Evolutionary conservation across 2,888 invertebrate genomes (phyloP), one percentile per base, ranked within the genome.

Genomic region (Norana najaformis): DNA sequence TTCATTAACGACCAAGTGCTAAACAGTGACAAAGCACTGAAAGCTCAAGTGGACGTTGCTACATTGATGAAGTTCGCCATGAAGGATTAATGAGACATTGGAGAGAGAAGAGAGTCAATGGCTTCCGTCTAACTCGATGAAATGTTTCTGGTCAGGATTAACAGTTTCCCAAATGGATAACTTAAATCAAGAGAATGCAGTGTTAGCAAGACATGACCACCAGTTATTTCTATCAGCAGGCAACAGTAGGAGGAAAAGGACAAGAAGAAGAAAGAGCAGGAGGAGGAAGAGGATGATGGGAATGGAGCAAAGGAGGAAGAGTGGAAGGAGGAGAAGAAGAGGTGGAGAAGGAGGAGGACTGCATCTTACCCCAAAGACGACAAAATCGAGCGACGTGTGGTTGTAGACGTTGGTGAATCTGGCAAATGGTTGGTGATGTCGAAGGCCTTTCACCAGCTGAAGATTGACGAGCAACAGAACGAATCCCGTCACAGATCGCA

Each of bases 341-440:
- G 83, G 18, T 13, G 23, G 37, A 85, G 85, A 8, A 41, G 16
- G 82, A 90, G 18, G 89, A 83, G 90, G 34, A 5, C 13, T 47
- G 16, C 20, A 3, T 91, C 93, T 93, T 92, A 94, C 94, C 88
- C 92, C 92, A 88, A 94, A 93, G 30, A 93, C 91, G 20, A 94
- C 90, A 6, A 94, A 91, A 89, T 94, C 94, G n/a, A 91, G 89
- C 14, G 92, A 92, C 13, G 93, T 93, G 69, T 93, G 93, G 41
- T 92, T 93, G 92, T 93, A 94, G 36, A 94, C 93, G 39, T 92
- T 93, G n/a, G 93, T 93, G 90, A 94, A 92, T 89, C 92, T 91
- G 89, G 93, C 93, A 91, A 94, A 94, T 69, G 93, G 91, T 88
- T 92, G 92, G 83, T 93, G 93, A 91, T 94, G 94, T 34, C 93